A percentile compares a stretch with the other conserved stretches of the same genome.
Conservation (phyloP, 2,113 vertebrate species). For the Seriola dumerili region DNA sequence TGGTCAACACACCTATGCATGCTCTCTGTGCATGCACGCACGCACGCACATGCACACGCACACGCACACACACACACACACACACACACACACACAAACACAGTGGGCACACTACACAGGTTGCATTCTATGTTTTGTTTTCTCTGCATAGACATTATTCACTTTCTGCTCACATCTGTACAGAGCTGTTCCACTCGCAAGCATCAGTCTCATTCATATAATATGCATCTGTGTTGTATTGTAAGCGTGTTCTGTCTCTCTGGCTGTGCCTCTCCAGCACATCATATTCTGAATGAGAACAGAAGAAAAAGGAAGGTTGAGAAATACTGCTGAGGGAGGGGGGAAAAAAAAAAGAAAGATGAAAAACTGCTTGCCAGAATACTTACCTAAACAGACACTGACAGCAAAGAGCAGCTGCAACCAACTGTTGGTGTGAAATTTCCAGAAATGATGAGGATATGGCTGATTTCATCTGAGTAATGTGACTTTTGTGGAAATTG, state of each 20-base stretch:
- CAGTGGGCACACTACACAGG: constrained; percentile 1
- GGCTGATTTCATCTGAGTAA: constrained; percentile 15
- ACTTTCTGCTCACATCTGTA: constrained; percentile 3
- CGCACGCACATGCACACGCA: constrained; percentile 15
- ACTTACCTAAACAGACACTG: not conserved
- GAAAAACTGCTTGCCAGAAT: not conserved
- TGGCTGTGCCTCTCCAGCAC: not conserved
- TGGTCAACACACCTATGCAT: constrained; percentile 41
- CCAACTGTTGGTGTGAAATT: constrained; percentile 25
- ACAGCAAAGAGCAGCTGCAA: constrained; percentile 31
- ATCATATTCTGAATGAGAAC: not conserved
- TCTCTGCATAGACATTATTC: not conserved
- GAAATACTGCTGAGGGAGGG: not conserved
- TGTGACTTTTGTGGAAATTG: constrained; percentile 1
- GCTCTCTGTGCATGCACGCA: constrained; percentile 6
- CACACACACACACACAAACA: constrained; percentile 14
- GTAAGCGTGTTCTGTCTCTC: not conserved
- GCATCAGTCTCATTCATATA: not conserved
- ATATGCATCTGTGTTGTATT: constrained; percentile 15
- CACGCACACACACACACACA: not conserved
- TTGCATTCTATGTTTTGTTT: not conserved
- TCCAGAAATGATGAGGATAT: constrained; percentile 12
- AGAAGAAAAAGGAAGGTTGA: constrained; percentile 2
- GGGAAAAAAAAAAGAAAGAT: constrained; percentile 1
- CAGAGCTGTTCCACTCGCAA: not conserved